Evolutionary conservation across 2,113 vertebrate species (phyloP), one percentile per base, ranked within the genome.

Genomic region (Sceloporus tristichus): DNA sequence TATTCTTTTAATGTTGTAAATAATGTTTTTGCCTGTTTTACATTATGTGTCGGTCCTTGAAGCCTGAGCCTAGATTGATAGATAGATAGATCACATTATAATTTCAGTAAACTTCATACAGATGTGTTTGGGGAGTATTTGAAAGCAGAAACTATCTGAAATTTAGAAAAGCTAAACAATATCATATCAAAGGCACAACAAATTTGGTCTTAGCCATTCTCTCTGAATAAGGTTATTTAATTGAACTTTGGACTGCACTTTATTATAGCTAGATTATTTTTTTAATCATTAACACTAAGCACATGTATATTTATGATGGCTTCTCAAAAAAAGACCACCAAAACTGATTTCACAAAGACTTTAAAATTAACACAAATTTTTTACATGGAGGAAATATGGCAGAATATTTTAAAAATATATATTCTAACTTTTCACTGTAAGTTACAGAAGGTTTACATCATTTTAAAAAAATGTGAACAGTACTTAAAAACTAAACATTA

Each of bases 171-270:
- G 5, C 2, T 13, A 56, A 81, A 0, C 0, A 0, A 0, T 3
- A 78, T 48, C 74, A 25, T 65, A 81, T 56, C 2, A 27, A 66
- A 11, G 9, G 74, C 0, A 79, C 76, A 14, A 42, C 78, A 14
- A 34, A 11, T 0, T n/a, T 54, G 5, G 10, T 29, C 8, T 42
- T 13, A 65, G 25, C 42, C 68, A 59, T 14, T 59, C 1, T 40
- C 48, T 34, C 3, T 68, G 48, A 81, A 86, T 54, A 0, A 70
- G 10, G 0, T 85, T 0, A 48, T 78, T 56, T 56, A 38, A 87
- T n/a, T 71, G 59, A 48, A 65, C 23, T 79, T 89, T 87, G 75
- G 25, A 71, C 13, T 85, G 7, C 11, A 76, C 2, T 78, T 86
- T 59, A 77, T 34, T 34, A 34, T 34, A 34, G 34, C 34, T 34